Percentiles rank a stretch among this genome's conserved stretches.
These are phyloP conservation scores for Caenorhabditis sinica DNA, from an alignment of 2,888 invertebrate genomes.

Conservation along the genomic window DNA sequence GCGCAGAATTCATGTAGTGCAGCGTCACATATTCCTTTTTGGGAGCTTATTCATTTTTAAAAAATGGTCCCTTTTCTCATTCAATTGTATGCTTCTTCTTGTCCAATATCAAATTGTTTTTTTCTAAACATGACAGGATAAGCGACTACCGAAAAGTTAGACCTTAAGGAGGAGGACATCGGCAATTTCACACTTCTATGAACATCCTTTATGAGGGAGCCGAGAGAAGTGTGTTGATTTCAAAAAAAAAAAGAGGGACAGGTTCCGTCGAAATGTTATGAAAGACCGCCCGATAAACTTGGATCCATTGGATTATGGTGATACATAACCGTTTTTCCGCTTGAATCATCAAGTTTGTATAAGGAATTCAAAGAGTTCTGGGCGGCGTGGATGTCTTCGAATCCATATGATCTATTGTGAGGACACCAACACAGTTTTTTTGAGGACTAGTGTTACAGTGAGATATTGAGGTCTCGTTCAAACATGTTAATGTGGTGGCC, in stretches of 20 bases:
- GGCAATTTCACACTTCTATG: constrained; percentile 68
- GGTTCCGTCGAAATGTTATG: constrained; percentile 52
- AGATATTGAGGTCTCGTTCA: neutral
- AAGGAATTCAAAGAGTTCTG: constrained; percentile 51
- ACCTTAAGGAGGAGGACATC: constrained; percentile 33
- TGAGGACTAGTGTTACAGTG: too few relatives aligned
- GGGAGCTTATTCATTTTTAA: neutral
- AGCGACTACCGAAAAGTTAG: constrained; percentile 41
- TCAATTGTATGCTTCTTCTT: neutral
- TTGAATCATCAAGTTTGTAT: constrained; percentile 61
- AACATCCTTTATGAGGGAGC: constrained; percentile 66
- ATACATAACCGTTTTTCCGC: constrained; percentile 61
- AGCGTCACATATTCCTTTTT: neutral
- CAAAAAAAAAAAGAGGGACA: constrained; percentile 32
- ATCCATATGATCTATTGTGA: neutral
- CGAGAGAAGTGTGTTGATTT: neutral
- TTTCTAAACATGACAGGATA: constrained; percentile 38
- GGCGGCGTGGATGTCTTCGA: constrained; percentile 15
- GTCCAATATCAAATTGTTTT: neutral
- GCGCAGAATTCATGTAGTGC: constrained; percentile 2
- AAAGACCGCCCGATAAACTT: constrained; percentile 56
- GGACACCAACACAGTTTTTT: constrained; percentile 17
- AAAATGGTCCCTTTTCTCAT: constrained; percentile 6
- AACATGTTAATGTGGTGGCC: neutral
- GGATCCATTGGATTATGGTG: constrained; percentile 46